Evolutionary conservation across 37 sponge, comb jelly and placozoan genomes (phyloP).

Genomic region (Ianthella basta): DNA sequence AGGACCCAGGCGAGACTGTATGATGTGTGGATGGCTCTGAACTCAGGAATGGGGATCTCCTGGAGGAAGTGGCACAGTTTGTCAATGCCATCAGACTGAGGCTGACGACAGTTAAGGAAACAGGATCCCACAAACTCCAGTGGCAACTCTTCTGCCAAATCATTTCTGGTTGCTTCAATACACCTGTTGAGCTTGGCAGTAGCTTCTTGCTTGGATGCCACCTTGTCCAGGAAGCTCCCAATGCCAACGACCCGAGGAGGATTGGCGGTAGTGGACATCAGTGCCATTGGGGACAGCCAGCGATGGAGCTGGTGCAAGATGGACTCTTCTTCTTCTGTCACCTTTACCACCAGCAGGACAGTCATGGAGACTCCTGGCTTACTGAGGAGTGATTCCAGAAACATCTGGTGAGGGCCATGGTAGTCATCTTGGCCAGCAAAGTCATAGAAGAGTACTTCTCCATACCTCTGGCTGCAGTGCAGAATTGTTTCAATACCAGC

Average conservation of each 20-base stretch:
- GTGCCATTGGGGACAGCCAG: background rate
- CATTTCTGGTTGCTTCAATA: background rate
- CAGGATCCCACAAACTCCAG: background rate
- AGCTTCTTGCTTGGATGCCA: background rate
- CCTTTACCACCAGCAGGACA: constrained; percentile 10
- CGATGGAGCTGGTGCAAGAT: background rate
- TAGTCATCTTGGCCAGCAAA: constrained; percentile 27
- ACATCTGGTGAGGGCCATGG: constrained; percentile 24
- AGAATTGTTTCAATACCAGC: constrained; percentile 16
- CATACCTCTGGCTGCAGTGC: background rate
- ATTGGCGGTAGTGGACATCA: background rate
- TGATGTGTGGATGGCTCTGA: background rate
- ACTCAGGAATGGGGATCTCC: background rate
- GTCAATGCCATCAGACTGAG: background rate
- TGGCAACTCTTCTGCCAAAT: no score
- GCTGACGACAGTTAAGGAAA: constrained; percentile 8
- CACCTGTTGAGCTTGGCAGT: background rate
- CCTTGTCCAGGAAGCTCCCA: constrained; percentile 2
- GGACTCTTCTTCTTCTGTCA: constrained; percentile 2
- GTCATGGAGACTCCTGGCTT: background rate
- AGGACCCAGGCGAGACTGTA: constrained; percentile 11
- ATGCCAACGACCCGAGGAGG: background rate
- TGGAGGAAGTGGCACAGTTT: background rate
- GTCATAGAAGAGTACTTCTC: constrained; percentile 16
- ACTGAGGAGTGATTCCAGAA: background rate